A percentile compares a stretch with the other conserved stretches of the same genome.
These are phyloP conservation scores for Dendrolimus houi DNA, from an alignment of 2,888 invertebrate species.

Conservation along the genomic window DNA sequence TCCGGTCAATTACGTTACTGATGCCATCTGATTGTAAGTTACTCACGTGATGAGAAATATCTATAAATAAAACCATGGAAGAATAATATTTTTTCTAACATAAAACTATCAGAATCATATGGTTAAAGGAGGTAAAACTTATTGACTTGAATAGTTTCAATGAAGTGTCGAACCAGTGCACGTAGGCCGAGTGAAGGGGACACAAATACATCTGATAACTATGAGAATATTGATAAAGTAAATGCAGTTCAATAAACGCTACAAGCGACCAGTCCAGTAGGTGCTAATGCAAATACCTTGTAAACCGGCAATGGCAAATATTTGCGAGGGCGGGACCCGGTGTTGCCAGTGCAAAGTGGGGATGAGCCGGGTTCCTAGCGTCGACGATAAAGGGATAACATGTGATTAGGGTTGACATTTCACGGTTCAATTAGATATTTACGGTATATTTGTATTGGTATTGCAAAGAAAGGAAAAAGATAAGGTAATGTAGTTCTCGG, in stretches of 20 bases:
- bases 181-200: conserved; percentile 16
- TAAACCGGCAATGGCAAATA: conserved; percentile 45
- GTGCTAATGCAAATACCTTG: conserved; percentile 61
- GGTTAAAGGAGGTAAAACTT: background rate
- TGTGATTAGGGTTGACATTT: conserved; percentile 17
- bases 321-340: conserved; percentile 41
- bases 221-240: conserved; percentile 21
- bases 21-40: conserved; percentile 21
- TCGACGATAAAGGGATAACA: conserved; percentile 14
- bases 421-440: background rate
- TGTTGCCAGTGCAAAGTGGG: conserved; percentile 11
- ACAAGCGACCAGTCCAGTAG: conserved; percentile 31
- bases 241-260: conserved; percentile 39
- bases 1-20: conserved; percentile 33
- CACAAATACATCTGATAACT: conserved; percentile 14
- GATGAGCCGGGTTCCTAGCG: conserved; percentile 12
- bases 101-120: too few relatives aligned
- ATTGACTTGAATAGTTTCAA: conserved; percentile 15
- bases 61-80: too few relatives aligned
- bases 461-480: too few relatives aligned
- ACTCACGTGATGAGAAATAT: too few relatives aligned
- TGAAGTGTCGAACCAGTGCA: conserved; percentile 18
- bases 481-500: too few relatives aligned
- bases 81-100: too few relatives aligned
- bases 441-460: background rate